Base-by-base conservation (phyloP, 2,797 vertebrate species). In the Perdix hodgsoniae region DNA sequence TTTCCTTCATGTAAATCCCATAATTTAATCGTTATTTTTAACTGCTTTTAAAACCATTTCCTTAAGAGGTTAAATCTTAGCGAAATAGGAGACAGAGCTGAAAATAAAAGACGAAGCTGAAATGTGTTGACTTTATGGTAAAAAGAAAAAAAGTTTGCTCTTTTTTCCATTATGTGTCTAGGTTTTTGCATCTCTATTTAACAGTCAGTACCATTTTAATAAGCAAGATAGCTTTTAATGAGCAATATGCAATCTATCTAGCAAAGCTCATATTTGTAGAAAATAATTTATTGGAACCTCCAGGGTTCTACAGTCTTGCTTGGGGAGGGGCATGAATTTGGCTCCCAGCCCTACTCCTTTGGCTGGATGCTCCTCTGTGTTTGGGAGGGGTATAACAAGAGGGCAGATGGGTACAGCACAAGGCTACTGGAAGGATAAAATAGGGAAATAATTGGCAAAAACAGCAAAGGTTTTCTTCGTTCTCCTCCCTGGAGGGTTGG, bases 1-100 rank as follows among this genome's bases (percentile, higher is more conserved):
- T 91, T 91, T 94, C 88, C 93, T 95, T 89, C 80, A 92, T 94
- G 93, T 95, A 95, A 96, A 95, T 92, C 87, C 95, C 69, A 50
- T 97, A 91, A 96, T 97, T 95, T 96, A 95, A 95, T 80, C 84
- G 95, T 93, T 93, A 88, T 95, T 95, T 95, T 92, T 84, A 94
- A 94, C 95, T 95, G 92, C 89, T 91, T 96, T 96, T 96, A 95
- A 96, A 96, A 96, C 86, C 90, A 82, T 87, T 96, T 97, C 83
- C 63, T 96, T 64, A 94, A 96, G 92, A 85, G 92, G 95, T 96
- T 97, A 91, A 97, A 91, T 88, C 83, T 96, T 88, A 73, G 44
- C 88, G 87, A 94, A 90, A 75, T 70, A 33, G 52, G 93, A 94
- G 76, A 91, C 85, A 77, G 78, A 91, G 63, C 69, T 92, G 73